Conservation (phyloP, 2,113 vertebrate genomes). For the Archilochus colubris region DNA sequence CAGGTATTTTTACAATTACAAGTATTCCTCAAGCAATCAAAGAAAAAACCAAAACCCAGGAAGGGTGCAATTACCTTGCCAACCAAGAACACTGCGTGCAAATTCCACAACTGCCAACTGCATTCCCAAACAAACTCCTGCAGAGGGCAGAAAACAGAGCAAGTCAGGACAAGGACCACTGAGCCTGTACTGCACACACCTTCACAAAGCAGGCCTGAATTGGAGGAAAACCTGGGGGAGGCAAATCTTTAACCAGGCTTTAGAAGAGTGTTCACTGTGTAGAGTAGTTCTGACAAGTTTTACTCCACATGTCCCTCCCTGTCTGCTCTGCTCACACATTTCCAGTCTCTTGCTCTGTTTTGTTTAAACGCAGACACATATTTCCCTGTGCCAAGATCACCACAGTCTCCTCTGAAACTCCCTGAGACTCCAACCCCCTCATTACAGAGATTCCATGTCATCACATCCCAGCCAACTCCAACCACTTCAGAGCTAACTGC, state of each 20-base stretch:
- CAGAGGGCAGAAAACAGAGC: neutral
- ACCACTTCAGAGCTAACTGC: neutral
- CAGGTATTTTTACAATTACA: neutral
- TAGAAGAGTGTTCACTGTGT: neutral
- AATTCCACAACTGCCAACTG: slow-evolving; percentile 95
- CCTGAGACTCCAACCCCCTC: neutral
- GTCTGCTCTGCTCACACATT: neutral
- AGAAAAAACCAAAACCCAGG: neutral
- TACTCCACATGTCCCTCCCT: neutral
- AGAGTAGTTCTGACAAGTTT: neutral
- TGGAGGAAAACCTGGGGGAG: neutral
- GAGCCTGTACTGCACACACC: accelerated
- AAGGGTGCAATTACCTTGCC: slow-evolving; percentile 82
- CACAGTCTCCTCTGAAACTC: neutral
- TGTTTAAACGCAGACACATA: accelerated
- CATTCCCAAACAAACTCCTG: slow-evolving; percentile 98
- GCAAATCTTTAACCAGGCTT: neutral
- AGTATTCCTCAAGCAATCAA: neutral
- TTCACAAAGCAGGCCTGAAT: accelerated
- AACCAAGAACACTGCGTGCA: slow-evolving; percentile 86
- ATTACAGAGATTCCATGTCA: neutral
- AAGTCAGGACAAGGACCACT: neutral
- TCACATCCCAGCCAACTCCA: neutral
- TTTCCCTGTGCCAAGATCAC: neutral
- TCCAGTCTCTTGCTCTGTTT: neutral